Conservation (phyloP, 2,888 invertebrate species). For the Tipula unca region DNA sequence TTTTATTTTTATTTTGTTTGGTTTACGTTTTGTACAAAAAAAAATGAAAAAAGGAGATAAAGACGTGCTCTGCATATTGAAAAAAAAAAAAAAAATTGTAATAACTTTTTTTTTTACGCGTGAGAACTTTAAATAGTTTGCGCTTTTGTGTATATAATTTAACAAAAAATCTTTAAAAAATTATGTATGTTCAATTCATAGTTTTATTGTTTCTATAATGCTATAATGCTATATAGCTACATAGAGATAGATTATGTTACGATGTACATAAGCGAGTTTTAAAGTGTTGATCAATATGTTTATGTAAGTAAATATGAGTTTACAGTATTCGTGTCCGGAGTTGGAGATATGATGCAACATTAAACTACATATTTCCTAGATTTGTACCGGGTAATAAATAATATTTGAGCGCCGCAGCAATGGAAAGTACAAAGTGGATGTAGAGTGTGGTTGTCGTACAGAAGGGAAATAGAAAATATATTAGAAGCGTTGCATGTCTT, state of each 20-base stretch:
- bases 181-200: neutral
- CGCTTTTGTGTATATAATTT: neutral
- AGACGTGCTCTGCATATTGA: constrained; percentile 9
- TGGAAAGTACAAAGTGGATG: no score
- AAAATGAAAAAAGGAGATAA: neutral
- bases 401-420: no score
- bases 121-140: constrained; percentile 14
- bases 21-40: neutral
- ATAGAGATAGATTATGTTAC: neutral
- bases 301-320: neutral
- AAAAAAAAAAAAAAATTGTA: neutral
- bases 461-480: no score
- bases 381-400: neutral
- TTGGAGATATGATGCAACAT: neutral
- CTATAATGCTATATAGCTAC: no score
- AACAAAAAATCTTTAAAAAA: neutral
- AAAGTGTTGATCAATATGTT: neutral
- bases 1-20: neutral
- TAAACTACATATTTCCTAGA: no score
- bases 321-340: neutral
- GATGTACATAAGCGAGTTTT: neutral
- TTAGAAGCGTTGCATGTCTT: no score
- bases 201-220: neutral
- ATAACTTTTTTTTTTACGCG: neutral
- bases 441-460: no score